Evolutionary conservation across 2,113 vertebrate species (phyloP).

Genomic region (Pygathrix nemaeus): DNA sequence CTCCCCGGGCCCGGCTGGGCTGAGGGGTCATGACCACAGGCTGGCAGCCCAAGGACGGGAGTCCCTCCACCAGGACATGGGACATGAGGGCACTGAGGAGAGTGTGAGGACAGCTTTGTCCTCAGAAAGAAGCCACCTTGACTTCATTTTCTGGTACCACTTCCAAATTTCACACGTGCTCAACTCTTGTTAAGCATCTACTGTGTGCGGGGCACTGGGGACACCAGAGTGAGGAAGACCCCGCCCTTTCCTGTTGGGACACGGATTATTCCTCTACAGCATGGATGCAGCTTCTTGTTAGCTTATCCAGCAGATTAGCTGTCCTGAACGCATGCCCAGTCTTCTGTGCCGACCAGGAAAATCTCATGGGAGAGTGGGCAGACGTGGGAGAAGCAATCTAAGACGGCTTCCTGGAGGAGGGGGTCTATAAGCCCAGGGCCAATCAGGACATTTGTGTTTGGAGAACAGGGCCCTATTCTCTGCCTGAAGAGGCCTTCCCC

Average conservation of each 20-base stretch:
- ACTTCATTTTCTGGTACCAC: neutral
- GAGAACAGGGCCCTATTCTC: neutral
- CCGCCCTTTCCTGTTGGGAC: neutral
- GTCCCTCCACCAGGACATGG: neutral
- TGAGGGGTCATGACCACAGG: neutral
- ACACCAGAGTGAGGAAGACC: neutral
- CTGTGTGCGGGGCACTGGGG: neutral
- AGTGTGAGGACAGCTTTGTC: neutral
- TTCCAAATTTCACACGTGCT: neutral
- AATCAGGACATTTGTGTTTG: neutral
- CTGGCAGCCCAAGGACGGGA: neutral
- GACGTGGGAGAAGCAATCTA: neutral
- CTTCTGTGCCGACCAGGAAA: neutral
- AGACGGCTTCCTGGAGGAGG: neutral
- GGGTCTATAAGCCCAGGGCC: neutral
- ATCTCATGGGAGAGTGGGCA: neutral
- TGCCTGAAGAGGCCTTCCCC: neutral
- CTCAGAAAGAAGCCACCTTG: neutral
- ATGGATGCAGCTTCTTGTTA: neutral
- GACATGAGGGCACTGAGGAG: neutral
- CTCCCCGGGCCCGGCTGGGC: neutral
- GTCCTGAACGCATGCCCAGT: neutral
- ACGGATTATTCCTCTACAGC: neutral
- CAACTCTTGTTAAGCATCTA: neutral
- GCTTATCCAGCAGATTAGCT: neutral